Evolutionary conservation across 2,113 vertebrate genomes (phyloP).

Genomic region (Mobula hypostoma): DNA sequence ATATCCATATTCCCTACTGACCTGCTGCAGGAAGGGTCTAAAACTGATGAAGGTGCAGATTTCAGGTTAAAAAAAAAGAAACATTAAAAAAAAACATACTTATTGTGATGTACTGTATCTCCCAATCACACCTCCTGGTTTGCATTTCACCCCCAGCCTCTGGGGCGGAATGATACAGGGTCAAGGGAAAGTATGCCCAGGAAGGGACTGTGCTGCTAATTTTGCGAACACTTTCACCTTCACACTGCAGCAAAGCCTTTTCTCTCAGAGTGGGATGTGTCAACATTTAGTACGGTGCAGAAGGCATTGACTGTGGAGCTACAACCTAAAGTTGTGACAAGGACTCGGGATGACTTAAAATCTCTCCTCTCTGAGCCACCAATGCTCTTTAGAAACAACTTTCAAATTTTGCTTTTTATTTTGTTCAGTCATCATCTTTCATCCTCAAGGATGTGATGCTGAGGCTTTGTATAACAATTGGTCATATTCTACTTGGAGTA

Average conservation of each 20-base stretch:
- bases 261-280: neutral
- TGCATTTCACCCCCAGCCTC: neutral
- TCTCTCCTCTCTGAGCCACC: neutral
- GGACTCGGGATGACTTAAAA: neutral
- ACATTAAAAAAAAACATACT: neutral
- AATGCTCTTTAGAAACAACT: neutral
- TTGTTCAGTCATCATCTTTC: neutral
- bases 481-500: too few relatives aligned
- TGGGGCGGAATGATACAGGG: neutral
- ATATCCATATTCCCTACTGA: neutral
- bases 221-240: neutral
- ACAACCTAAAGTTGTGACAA: neutral
- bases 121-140: neutral
- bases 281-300: neutral
- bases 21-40: neutral
- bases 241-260: neutral
- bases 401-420: neutral
- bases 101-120: neutral
- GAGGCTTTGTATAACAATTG: too few relatives aligned
- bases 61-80: neutral
- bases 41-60: conserved; percentile 11
- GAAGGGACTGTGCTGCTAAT: neutral
- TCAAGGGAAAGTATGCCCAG: neutral
- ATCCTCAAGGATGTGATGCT: too few relatives aligned
- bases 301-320: neutral